Evolutionary conservation across 2,888 invertebrate species (phyloP).

Genomic region (Brachyptera putata): DNA sequence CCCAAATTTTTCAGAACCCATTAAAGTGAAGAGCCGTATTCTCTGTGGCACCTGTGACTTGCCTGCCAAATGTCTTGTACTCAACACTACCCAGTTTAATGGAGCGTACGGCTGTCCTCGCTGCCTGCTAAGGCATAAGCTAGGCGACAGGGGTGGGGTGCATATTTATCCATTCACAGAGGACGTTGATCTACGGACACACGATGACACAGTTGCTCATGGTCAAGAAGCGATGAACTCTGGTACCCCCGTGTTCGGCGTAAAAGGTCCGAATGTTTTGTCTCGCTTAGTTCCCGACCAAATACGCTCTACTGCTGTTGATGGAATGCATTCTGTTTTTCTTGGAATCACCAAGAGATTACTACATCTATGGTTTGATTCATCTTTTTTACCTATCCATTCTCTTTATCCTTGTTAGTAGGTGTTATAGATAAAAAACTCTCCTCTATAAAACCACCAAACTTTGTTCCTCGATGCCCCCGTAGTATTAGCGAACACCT

Average conservation of each 20-base stretch:
- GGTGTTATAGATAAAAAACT: too few species aligned
- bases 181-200: background rate
- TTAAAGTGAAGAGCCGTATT: background rate
- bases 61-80: background rate
- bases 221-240: background rate
- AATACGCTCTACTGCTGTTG: slow-evolving; percentile 18
- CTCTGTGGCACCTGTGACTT: background rate
- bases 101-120: background rate
- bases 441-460: slow-evolving; percentile 28
- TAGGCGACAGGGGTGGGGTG: background rate
- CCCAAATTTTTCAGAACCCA: too few species aligned
- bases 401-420: slow-evolving; percentile 22
- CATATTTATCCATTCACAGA: background rate
- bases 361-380: slow-evolving; percentile 24
- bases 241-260: slow-evolving; percentile 21
- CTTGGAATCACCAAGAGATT: slow-evolving; percentile 20
- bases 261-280: slow-evolving; percentile 24
- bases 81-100: background rate
- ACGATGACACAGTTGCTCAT: background rate
- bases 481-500: slow-evolving; percentile 29
- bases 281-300: slow-evolving; percentile 19
- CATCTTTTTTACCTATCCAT: slow-evolving; percentile 10
- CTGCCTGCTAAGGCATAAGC: background rate
- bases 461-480: slow-evolving; percentile 30
- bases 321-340: slow-evolving; percentile 21